Percentiles rank a stretch among this genome's conserved stretches.
These are phyloP conservation scores for Schmidtea mediterranea DNA, from an alignment of 1,140 invertebrate species.

Conservation along the genomic window DNA sequence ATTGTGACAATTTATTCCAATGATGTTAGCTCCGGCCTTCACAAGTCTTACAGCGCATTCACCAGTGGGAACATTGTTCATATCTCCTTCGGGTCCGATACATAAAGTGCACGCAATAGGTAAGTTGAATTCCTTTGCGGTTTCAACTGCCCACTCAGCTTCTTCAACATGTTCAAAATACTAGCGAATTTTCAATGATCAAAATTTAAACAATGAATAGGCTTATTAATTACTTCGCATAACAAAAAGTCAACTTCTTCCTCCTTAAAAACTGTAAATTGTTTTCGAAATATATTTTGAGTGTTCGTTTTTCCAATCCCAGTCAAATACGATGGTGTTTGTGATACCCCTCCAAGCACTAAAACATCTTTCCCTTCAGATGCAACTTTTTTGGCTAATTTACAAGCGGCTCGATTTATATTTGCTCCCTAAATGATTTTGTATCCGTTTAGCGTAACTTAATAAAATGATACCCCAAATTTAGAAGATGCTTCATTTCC, in stretches of 20 bases:
- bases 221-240: constrained; percentile 17
- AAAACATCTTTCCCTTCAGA: constrained; percentile 18
- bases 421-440: constrained; percentile 11
- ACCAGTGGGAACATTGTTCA: constrained; percentile 19
- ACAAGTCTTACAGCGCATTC: constrained; percentile 26
- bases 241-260: constrained; percentile 25
- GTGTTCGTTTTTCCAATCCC: constrained; percentile 13
- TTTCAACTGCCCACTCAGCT: constrained; percentile 27
- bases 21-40: constrained; percentile 25
- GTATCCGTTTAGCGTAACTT: background rate
- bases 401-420: constrained; percentile 22
- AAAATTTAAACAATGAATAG: background rate
- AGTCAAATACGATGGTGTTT: constrained; percentile 23
- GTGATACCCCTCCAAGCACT: constrained; percentile 19
- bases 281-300: constrained; percentile 21
- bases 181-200: constrained; percentile 11
- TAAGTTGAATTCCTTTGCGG: constrained; percentile 13
- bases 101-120: constrained; percentile 26
- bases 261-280: constrained; percentile 23
- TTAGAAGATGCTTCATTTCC: constrained; percentile 19
- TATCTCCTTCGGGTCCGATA: constrained; percentile 25
- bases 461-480: constrained; percentile 15
- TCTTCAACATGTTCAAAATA: constrained; percentile 29
- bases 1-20: constrained; percentile 27
- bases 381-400: constrained; percentile 19